Percentiles rank a stretch among this genome's conserved stretches.
phyloP scores from a whole-genome alignment of 1,140 invertebrate species.

The Atta colombica region DNA sequence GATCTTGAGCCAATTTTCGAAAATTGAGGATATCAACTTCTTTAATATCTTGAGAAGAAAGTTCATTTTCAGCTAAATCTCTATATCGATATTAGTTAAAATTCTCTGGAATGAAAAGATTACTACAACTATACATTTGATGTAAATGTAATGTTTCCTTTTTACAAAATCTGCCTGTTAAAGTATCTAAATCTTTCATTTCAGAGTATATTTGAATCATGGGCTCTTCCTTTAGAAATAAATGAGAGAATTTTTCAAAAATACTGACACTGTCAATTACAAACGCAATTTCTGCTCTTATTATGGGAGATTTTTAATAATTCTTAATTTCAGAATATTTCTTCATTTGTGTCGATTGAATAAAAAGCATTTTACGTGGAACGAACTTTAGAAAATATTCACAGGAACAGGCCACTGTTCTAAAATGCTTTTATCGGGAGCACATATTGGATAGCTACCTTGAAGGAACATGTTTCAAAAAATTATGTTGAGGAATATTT shows the following conservation, averaged over 20 bases:
- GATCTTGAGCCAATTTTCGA: no score
- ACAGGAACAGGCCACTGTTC: not conserved
- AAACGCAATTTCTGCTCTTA: not conserved
- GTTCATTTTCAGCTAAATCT: not conserved
- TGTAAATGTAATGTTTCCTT: not conserved
- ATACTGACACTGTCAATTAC: not conserved
- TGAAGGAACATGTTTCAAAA: not conserved
- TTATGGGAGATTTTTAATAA: not conserved
- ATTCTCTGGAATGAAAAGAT: not conserved
- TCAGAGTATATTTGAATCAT: not conserved
- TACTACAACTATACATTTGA: not conserved
- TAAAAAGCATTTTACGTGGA: not conserved
- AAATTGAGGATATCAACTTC: no score
- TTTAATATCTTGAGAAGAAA: not conserved
- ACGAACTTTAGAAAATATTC: not conserved
- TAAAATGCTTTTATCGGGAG: not conserved
- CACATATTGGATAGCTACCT: not conserved
- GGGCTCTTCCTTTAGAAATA: not conserved
- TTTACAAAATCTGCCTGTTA: not conserved
- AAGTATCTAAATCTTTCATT: not conserved
- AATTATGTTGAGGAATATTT: not conserved
- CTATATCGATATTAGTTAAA: not conserved
- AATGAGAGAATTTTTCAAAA: not conserved
- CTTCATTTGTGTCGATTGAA: not conserved
- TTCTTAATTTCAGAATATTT: not conserved